These are phyloP conservation scores for Drosophila rufa DNA, from an alignment of 1,140 invertebrate genomes.

Conservation along the genomic window DNA sequence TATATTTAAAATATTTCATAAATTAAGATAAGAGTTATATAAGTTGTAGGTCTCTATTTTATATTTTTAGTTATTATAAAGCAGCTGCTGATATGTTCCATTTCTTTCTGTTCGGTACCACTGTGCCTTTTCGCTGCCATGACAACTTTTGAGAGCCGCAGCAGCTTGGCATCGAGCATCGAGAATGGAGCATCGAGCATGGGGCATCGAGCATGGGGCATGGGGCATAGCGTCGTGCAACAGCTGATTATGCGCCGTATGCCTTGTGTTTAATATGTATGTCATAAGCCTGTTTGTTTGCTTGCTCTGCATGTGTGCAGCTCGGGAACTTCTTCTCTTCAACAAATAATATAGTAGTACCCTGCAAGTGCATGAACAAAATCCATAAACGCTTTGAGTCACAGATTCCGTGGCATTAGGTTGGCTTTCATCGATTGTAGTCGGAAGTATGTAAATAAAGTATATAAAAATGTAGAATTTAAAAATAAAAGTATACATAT, in stretches of 20 bases:
- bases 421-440: too few species aligned
- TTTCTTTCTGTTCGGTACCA: neutral
- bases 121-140: slow-evolving; percentile 31
- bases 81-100: too few species aligned
- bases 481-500: too few species aligned
- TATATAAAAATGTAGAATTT: too few species aligned
- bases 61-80: too few species aligned
- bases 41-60: neutral
- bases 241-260: slow-evolving; percentile 51
- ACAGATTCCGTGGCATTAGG: too few species aligned
- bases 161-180: slow-evolving; percentile 13
- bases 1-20: too few species aligned
- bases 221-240: neutral
- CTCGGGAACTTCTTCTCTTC: neutral
- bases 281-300: slow-evolving; percentile 47
- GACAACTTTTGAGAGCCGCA: slow-evolving; percentile 29
- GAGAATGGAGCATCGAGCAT: neutral
- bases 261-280: slow-evolving; percentile 54
- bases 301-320: slow-evolving; percentile 14
- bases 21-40: too few species aligned
- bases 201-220: slow-evolving; percentile 2
- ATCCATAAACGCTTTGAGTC: too few species aligned
- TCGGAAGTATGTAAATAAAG: too few species aligned
- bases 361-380: neutral
- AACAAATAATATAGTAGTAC: neutral